These are phyloP conservation scores for Oscheius onirici DNA, from an alignment of 2,888 invertebrate species.

Conservation along the genomic window DNA sequence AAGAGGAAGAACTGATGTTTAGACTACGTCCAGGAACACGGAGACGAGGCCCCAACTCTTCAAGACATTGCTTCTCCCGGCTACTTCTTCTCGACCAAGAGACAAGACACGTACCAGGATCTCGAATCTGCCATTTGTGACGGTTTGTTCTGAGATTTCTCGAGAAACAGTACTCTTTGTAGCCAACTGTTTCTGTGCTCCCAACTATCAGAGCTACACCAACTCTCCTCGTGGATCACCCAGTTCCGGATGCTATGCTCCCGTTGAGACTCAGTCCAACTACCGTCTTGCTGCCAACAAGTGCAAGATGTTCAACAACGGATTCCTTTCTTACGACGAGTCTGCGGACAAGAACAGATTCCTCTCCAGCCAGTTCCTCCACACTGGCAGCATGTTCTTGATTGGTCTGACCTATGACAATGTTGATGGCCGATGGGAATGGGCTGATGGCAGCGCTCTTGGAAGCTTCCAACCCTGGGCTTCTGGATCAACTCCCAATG, in stretches of 20 bases:
- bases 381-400: not conserved
- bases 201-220: not conserved
- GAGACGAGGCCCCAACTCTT: not conserved
- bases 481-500: not conserved
- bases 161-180: not conserved
- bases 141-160: not conserved
- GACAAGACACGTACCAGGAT: not conserved
- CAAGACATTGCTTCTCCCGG: constrained; percentile 24
- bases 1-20: not conserved
- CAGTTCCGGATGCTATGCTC: constrained; percentile 17
- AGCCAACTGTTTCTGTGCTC: constrained; percentile 29
- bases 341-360: not conserved
- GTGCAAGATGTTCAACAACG: constrained; percentile 23
- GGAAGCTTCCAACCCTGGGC: constrained; percentile 7
- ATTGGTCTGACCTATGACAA: constrained; percentile 16
- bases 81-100: not conserved
- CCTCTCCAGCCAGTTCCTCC: not conserved
- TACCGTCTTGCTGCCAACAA: constrained; percentile 17
- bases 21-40: constrained; percentile 19
- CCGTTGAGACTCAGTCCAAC: not conserved
- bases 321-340: constrained; percentile 12
- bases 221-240: constrained; percentile 1
- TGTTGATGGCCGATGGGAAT: not conserved
- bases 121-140: constrained; percentile 3
- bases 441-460: not conserved